Conservation (phyloP, 2,888 invertebrate genomes). For the Drosophila heteroneura region DNA sequence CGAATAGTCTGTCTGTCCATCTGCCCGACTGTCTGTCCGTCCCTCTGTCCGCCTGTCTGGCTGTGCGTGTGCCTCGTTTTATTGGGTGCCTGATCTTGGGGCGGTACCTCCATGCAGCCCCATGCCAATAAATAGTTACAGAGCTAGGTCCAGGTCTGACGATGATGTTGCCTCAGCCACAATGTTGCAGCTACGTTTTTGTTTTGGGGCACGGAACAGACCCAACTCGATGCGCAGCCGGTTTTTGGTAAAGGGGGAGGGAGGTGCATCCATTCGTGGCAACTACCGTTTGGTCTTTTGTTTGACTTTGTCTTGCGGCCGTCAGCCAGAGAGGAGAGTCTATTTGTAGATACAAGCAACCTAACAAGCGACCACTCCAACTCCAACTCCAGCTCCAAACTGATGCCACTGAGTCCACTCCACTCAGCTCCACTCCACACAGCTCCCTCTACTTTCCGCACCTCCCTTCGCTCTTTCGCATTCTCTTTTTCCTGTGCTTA, state of each 20-base stretch:
- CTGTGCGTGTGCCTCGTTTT: constrained; percentile 33
- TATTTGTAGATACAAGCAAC: constrained; percentile 78
- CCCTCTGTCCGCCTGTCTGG: constrained; percentile 19
- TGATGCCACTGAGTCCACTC: constrained; percentile 41
- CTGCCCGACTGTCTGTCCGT: background rate
- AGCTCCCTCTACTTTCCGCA: constrained; percentile 18
- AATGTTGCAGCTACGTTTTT: constrained; percentile 58
- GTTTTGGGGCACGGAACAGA: constrained; percentile 17
- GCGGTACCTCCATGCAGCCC: constrained; percentile 17
- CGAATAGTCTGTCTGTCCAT: constrained; percentile 40
- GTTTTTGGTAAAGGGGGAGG: constrained; percentile 36
- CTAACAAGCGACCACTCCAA: constrained; percentile 59
- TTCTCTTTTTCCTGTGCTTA: constrained; percentile 7
- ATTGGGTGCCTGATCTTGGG: constrained; percentile 41
- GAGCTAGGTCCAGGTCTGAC: constrained; percentile 27
- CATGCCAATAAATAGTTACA: constrained; percentile 51
- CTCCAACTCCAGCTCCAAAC: constrained; percentile 16
- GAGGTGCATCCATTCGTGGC: constrained; percentile 67
- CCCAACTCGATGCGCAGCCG: constrained; percentile 50
- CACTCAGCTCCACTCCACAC: background rate
- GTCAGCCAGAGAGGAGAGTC: constrained; percentile 59
- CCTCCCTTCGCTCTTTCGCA: constrained; percentile 23
- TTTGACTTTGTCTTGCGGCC: constrained; percentile 79
- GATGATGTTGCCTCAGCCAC: constrained; percentile 48
- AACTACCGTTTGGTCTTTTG: constrained; percentile 81